Evolutionary conservation across 64 coral and sea anemone species (phyloP).

Genomic region (Porites lutea): DNA sequence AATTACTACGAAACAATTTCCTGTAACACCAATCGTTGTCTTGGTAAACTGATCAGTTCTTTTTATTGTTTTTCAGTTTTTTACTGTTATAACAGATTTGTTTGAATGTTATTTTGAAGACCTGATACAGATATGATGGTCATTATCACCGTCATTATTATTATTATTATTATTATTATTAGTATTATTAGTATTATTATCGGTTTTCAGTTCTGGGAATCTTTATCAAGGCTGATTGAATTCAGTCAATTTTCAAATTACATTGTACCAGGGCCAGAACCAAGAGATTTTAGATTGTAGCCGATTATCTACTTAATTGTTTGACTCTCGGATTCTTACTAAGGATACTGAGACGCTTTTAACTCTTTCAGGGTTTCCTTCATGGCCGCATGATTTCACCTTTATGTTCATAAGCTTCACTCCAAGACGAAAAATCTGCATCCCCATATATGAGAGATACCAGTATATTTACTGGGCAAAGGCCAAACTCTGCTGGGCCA

Average conservation of each 20-base stretch:
- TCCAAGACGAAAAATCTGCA: conserved; percentile 18
- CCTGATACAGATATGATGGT: no score
- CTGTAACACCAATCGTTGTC: conserved; percentile 47
- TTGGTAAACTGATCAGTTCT: background rate
- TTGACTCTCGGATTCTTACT: background rate
- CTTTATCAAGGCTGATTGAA: no score
- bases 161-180: no score
- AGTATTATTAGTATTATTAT: no score
- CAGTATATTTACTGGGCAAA: conserved; percentile 1
- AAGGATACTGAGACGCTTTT: background rate
- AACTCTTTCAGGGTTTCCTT: conserved; percentile 20
- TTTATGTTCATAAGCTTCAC: conserved; percentile 34
- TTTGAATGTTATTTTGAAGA: no score
- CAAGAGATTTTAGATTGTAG: no score
- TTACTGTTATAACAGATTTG: no score
- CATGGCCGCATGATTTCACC: conserved; percentile 30
- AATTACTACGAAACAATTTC: background rate
- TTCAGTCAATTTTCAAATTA: no score
- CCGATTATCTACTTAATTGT: background rate
- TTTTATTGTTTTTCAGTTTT: no score
- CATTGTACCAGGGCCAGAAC: no score
- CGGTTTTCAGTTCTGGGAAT: no score
- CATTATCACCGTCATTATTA: no score
- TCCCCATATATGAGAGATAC: conserved; percentile 13
- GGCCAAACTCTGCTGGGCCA: conserved; percentile 27